Evolutionary conservation across 92 coral and sea anemone species (phyloP).

Genomic region (Metridium senile): DNA sequence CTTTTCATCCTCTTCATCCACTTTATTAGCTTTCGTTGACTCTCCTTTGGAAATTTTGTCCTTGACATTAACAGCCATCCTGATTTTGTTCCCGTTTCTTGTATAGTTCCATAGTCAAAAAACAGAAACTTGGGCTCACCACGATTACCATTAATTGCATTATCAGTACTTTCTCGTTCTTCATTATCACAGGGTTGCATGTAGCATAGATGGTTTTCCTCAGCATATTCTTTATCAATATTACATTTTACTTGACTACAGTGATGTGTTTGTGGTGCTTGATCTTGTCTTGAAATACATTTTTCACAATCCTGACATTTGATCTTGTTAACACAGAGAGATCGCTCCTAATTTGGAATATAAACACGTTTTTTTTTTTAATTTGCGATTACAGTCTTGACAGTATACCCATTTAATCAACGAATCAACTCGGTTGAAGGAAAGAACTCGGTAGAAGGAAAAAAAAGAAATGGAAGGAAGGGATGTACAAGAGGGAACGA

Average conservation of each 20-base stretch:
- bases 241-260: not conserved
- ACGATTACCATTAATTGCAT: not conserved
- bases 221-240: not conserved
- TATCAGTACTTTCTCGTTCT: not conserved
- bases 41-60: too few relatives aligned
- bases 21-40: too few relatives aligned
- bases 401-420: slow-evolving; percentile 6
- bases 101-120: slow-evolving; percentile 11
- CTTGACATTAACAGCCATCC: too few relatives aligned
- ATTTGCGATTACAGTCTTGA: slow-evolving; percentile 1
- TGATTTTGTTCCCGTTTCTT: slow-evolving; percentile 21
- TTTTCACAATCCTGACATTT: slow-evolving; percentile 4
- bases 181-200: slow-evolving; percentile 10
- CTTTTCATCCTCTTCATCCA: too few relatives aligned
- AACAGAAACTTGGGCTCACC: slow-evolving; percentile 7
- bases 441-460: too few relatives aligned
- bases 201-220: not conserved
- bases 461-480: too few relatives aligned
- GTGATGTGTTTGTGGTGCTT: slow-evolving; percentile 8
- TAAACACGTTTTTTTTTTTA: not conserved
- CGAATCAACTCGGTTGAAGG: slow-evolving; percentile 3
- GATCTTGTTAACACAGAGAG: not conserved
- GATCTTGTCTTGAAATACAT: not conserved
- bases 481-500: too few relatives aligned
- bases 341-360: not conserved